Base-by-base conservation (phyloP, 2,888 invertebrate genomes). In the Blera fallax region DNA sequence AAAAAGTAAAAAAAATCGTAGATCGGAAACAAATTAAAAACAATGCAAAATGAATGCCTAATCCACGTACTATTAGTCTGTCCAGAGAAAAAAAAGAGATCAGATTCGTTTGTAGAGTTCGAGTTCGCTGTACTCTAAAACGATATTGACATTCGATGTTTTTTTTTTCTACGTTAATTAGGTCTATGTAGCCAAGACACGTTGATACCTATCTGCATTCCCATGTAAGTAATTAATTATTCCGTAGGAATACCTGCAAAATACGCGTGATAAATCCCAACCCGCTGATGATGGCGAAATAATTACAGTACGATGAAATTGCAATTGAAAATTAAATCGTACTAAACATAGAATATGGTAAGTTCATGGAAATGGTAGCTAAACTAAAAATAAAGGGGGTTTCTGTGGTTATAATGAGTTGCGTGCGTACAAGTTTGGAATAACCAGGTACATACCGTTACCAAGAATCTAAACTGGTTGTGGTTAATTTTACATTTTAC, bases 291-390 rank as follows among this genome's bases (percentile, higher is more conserved):
- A 32, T 56, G 54, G 21, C 3, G 40, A 69, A 56, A 32, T 45
- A 50, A 65, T 16, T 37, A 10, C 34, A 18, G n/a, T 67, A 14
- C 7, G 27, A 16, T 24, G 27, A 11, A 43, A 7, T 60, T 43
- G 29, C 43, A 65, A 50, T 50, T 37, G 21, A 27, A 40, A 67
- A 40, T 11, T 4, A 43, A 32, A 21, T n/a, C 14, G 24, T 34
- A 34, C 21, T n/a, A 21, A 70, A 32, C 10, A 14, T 43, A 14
- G 14, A 45, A n/a, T n/a, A n/a, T n/a, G 14, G 56, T 56, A 58
- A 34, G 52, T 67, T 67, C 67, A 80, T 74, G 56, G 80, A 60
- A 80, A 67, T 80, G 43, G 48, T 48, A 16, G 29, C 27, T 18
- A 1, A 16, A 40, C 11, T 6, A 10, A 1, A 56, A n/a, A n/a